phyloP scores from a whole-genome alignment of 2,797 vertebrate genomes.

The Esox lucius region DNA sequence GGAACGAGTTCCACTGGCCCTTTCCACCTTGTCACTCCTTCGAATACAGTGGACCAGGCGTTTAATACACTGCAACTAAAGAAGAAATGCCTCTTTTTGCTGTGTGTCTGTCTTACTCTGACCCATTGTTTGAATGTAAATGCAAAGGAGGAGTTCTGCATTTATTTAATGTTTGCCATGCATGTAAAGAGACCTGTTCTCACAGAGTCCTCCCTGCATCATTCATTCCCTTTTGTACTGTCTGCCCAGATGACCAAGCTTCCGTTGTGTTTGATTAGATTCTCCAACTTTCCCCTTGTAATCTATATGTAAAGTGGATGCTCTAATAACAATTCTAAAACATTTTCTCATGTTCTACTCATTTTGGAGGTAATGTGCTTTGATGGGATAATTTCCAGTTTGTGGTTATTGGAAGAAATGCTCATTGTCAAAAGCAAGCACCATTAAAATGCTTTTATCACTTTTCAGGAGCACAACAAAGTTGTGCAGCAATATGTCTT shows the following conservation, averaged over 20 bases:
- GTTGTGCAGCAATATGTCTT: background rate
- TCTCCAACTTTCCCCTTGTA: conserved; percentile 52
- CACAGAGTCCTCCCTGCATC: conserved; percentile 60
- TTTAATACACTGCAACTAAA: background rate
- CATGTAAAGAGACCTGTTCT: conserved; percentile 61
- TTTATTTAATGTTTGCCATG: conserved; percentile 62
- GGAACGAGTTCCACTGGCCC: background rate
- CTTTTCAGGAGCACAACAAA: background rate
- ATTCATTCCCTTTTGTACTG: conserved; percentile 49
- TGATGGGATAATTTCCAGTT: background rate
- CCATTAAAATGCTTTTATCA: background rate
- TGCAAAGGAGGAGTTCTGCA: conserved; percentile 66
- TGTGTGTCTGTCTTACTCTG: conserved; percentile 60
- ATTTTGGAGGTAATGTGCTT: background rate
- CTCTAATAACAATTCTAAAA: background rate
- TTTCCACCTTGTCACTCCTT: background rate
- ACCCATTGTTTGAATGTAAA: conserved; percentile 69
- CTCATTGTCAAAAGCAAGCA: background rate
- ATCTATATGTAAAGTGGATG: conserved; percentile 10
- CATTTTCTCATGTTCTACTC: background rate
- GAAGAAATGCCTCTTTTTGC: conserved; percentile 47
- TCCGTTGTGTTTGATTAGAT: conserved; percentile 58
- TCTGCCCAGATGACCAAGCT: conserved; percentile 51
- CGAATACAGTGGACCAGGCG: background rate
- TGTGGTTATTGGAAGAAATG: background rate